These are phyloP conservation scores for Prunella fulvescens DNA, from an alignment of 2,113 vertebrate genomes.

Conservation along the genomic window DNA sequence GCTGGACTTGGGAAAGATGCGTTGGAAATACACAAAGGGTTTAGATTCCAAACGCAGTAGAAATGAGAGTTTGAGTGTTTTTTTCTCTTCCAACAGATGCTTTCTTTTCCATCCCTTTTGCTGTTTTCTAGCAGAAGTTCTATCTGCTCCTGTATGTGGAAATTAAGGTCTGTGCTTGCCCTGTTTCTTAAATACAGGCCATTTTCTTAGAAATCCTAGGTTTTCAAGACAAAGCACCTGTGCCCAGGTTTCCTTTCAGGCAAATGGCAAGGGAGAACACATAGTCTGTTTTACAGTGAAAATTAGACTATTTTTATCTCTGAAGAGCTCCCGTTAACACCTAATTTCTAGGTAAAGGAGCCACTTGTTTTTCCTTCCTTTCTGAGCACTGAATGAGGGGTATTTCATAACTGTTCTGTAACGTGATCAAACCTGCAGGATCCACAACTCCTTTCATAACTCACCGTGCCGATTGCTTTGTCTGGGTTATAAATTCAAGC, in stretches of 20 bases:
- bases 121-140: not conserved
- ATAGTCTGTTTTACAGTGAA: not conserved
- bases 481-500: constrained; percentile 11
- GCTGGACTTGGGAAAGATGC: not conserved
- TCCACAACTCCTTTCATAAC: not conserved
- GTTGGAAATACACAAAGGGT: not conserved
- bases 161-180: not conserved
- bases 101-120: not conserved
- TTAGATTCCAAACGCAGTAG: not conserved
- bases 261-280: not conserved
- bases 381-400: not conserved
- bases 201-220: not conserved
- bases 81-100: not conserved
- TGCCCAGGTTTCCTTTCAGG: not conserved
- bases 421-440: not conserved
- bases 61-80: not conserved
- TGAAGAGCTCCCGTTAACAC: not conserved
- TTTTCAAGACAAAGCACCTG: not conserved
- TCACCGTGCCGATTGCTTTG: not conserved
- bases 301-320: not conserved
- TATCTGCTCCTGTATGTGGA: not conserved
- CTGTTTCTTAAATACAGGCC: not conserved
- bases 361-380: not conserved
- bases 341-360: not conserved
- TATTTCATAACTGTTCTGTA: not conserved